phyloP scores from a whole-genome alignment of 2,888 invertebrate species.

The Gortyna flavago region DNA sequence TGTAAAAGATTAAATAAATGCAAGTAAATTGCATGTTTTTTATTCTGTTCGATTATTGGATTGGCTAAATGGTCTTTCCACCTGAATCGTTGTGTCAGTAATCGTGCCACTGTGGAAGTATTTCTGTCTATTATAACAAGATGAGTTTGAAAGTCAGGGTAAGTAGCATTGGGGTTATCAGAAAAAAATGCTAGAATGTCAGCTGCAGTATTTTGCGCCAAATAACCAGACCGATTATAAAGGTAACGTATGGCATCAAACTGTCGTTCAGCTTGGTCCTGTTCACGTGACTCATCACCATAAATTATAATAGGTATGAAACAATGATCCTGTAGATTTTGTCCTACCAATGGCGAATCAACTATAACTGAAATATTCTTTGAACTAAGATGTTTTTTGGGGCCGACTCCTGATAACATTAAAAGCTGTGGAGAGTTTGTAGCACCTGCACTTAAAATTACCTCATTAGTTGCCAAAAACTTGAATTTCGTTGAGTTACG shows the following conservation, averaged over 20 bases:
- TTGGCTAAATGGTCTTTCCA: slow-evolving; percentile 66
- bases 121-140: slow-evolving; percentile 73
- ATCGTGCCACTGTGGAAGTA: slow-evolving; percentile 54
- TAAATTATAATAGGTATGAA: slow-evolving; percentile 79
- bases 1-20: slow-evolving; percentile 80
- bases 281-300: slow-evolving; percentile 71
- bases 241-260: slow-evolving; percentile 86
- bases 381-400: slow-evolving; percentile 76
- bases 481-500: slow-evolving; percentile 6
- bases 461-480: slow-evolving; percentile 78
- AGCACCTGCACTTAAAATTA: slow-evolving; percentile 86
- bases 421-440: slow-evolving; percentile 88
- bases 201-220: slow-evolving; percentile 85
- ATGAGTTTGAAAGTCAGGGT: slow-evolving; percentile 78
- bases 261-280: slow-evolving; percentile 66
- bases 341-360: slow-evolving; percentile 86
- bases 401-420: slow-evolving; percentile 89
- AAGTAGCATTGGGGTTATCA: slow-evolving; percentile 69
- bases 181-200: slow-evolving; percentile 86
- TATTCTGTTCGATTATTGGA: slow-evolving; percentile 67
- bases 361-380: slow-evolving; percentile 79
- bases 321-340: slow-evolving; percentile 89
- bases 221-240: slow-evolving; percentile 85
- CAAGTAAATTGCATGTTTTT: slow-evolving; percentile 75
- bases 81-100: slow-evolving; percentile 27